These are phyloP conservation scores for Tetragonisca angustula DNA, from an alignment of 2,888 invertebrate genomes.

Conservation along the genomic window DNA sequence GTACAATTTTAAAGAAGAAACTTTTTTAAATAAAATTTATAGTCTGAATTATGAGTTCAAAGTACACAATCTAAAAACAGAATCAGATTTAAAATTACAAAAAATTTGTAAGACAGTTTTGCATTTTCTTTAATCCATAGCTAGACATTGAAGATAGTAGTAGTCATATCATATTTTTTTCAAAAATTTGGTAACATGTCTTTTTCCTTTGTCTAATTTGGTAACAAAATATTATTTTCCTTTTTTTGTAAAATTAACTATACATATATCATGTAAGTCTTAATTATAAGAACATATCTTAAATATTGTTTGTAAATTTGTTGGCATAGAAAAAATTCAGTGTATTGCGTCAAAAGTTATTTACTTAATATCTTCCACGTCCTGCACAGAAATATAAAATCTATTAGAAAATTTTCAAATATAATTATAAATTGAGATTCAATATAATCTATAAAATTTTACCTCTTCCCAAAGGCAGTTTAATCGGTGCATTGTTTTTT, in stretches of 20 bases:
- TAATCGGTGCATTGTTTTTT: neutral
- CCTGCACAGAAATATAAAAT: neutral
- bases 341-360: neutral
- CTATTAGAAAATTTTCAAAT: neutral
- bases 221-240: neutral
- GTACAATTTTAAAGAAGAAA: too few relatives aligned
- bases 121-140: neutral
- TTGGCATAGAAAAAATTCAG: neutral
- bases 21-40: neutral
- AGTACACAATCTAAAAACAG: neutral
- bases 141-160: neutral
- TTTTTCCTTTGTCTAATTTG: neutral
- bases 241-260: neutral
- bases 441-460: neutral
- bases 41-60: neutral
- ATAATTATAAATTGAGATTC: neutral
- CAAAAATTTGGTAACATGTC: neutral
- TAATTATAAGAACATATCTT: neutral
- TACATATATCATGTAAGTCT: neutral
- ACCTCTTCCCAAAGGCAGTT: neutral
- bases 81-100: neutral
- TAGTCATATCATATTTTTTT: neutral
- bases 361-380: neutral
- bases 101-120: neutral
- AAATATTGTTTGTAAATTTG: neutral